Evolutionary conservation across 2,113 vertebrate species (phyloP), one percentile per base, ranked within the genome.

Genomic region (Cyanoderma ruficeps): DNA sequence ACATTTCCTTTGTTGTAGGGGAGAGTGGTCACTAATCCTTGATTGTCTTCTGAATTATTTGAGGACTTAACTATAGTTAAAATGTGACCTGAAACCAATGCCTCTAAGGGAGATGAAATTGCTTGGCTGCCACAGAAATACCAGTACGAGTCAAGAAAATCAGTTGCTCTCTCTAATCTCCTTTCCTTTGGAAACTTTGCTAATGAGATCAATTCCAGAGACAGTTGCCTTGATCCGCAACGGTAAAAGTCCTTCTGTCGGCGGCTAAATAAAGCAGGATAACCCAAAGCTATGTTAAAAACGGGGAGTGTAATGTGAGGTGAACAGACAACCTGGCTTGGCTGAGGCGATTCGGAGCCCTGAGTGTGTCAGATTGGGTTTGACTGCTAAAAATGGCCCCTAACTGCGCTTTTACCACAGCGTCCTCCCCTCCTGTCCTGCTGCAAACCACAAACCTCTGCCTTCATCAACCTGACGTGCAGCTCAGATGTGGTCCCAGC

Each of bases 151-250:
- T 95, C 93, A 96, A 87, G 94, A 94, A 96, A 96, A 95, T 97
- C 95, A 93, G 94, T 94, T 89, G 76, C 68, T 96, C 74, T 74
- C 94, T 46, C 72, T 91, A 95, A 97, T 96, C 93, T 96, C 46
- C 94, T 87, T 97, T 96, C 96, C 90, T 91, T 87, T 94, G 83
- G 90, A 97, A 97, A 97, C 96, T 97, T 97, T 91, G 55, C 93
- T 97, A 97, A 97, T 97, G 95, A 97, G 97, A 97, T 96, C 92
- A 96, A 96, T 96, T 96, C 96, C 87, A 89, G 93, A 90, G 96
- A 91, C 94, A 94, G 96, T 95, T 90, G 94, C 93, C 95, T 96
- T 96, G 90, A 97, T 96, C 95, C 77, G 93, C 92, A 64, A 20
- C 71, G 96, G 91, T 90, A 79, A 96, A 96, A 95, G 92, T 96